Base-by-base conservation (phyloP, 2,888 invertebrate species). In the Gymnocheta viridis region DNA sequence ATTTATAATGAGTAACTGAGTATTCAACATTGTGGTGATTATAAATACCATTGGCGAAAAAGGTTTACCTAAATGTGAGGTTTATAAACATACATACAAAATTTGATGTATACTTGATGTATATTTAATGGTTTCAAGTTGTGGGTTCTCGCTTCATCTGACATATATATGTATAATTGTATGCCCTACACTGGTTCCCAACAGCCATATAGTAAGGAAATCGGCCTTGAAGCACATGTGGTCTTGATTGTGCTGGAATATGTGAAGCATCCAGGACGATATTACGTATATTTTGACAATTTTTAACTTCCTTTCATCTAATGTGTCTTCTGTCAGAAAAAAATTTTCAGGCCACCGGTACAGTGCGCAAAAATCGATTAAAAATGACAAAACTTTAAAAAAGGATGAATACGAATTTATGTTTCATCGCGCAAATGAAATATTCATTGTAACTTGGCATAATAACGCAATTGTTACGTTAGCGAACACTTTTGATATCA, bases 391-490 rank as follows among this genome's bases (percentile, higher is more conserved):
- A 35, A 19, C 12, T 32, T 58, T n/a, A 12, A 58, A 58, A 58
- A 35, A 58, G 19, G 58, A 35, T 12, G 29, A 58, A 58, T 58
- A 58, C 22, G 58, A 58, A 5, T 58, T 58, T 19, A 56, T 56
- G 32, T 56, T 32, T 56, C 32, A 58, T 58, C 35, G 35, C 58
- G 58, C 35, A 58, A 58, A 58, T 19, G 58, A 38, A 35, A 35
- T 60, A 38, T 60, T 19, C 14, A 22, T 38, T 38, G 22, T 22
- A 38, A 60, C 38, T 60, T 60, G 60, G 38, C 60, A 38, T 38
- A 38, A 38, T 38, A 38, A 35, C 2, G 56, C 56, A n/a, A n/a
- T n/a, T n/a, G n/a, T n/a, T n/a, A n/a, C n/a, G n/a, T n/a, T n/a
- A n/a, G n/a, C n/a, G n/a, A n/a, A n/a, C n/a, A n/a, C n/a, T n/a